phyloP scores from a whole-genome alignment of 2,797 vertebrate species.

The Rhynchonycteris naso region DNA sequence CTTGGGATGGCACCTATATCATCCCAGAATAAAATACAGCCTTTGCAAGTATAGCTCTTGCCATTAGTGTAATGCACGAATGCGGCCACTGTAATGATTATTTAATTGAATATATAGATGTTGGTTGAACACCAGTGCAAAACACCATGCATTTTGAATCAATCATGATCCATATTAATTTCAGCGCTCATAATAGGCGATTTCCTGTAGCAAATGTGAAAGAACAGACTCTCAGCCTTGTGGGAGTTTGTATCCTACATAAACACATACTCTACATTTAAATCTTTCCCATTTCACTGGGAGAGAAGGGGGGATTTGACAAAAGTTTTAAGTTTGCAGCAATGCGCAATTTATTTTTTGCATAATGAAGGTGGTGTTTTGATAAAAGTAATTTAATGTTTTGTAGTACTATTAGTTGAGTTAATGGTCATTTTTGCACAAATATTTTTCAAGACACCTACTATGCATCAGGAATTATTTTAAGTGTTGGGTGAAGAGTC shows the following conservation, averaged over 20 bases:
- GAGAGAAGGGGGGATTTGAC: background rate
- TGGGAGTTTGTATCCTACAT: conserved; percentile 59
- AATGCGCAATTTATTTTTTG: conserved; percentile 47
- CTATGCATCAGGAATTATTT: background rate
- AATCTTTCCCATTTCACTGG: conserved; percentile 38
- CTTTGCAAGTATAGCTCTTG: conserved; percentile 7
- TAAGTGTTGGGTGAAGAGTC: background rate
- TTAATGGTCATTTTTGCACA: conserved; percentile 7
- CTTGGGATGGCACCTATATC: background rate
- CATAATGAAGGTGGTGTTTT: background rate
- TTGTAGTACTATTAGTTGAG: background rate
- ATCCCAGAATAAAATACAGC: conserved; percentile 30
- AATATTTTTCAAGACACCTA: conserved; percentile 1
- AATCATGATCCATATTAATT: conserved; percentile 71
- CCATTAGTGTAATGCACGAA: conserved; percentile 62
- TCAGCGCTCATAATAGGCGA: conserved; percentile 54
- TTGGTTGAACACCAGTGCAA: conserved; percentile 74
- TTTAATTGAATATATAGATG: conserved; percentile 78
- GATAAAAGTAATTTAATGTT: conserved; percentile 5
- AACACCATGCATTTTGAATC: conserved; percentile 75
- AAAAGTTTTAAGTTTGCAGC: conserved; percentile 65
- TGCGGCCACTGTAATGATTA: conserved; percentile 64
- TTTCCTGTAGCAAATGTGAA: conserved; percentile 65
- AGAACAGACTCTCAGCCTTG: conserved; percentile 29
- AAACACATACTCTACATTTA: conserved; percentile 3